A percentile compares a stretch with the other conserved stretches of the same genome.
Evolutionary conservation across 2,797 vertebrate genomes (phyloP).

Genomic region (Xenopus petersii): DNA sequence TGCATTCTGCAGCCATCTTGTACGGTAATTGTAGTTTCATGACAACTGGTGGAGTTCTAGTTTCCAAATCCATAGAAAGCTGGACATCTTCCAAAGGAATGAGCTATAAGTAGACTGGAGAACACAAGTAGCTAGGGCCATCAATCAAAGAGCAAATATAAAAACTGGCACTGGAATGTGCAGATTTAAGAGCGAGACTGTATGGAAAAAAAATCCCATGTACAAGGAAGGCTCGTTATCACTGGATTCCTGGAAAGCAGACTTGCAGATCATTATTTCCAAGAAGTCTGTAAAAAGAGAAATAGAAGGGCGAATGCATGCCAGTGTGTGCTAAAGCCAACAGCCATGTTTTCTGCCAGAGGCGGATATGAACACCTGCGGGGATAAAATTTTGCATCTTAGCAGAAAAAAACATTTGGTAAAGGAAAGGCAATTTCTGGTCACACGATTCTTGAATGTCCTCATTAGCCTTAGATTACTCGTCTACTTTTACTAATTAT

Average conservation of each 20-base stretch:
- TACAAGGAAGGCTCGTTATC: neutral
- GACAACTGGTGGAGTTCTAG: neutral
- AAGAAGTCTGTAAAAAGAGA: constrained; percentile 15
- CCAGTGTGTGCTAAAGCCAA: constrained; percentile 3
- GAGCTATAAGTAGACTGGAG: neutral
- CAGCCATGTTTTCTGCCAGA: neutral
- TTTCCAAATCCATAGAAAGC: neutral
- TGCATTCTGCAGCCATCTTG: no score
- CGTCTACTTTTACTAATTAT: no score
- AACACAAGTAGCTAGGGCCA: neutral
- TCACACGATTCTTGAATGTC: no score
- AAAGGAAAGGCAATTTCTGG: neutral
- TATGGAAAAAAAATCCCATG: neutral
- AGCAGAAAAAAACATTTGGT: neutral
- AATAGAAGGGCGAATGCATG: neutral
- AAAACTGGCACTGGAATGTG: neutral
- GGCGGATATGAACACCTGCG: neutral
- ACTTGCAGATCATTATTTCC: constrained; percentile 1
- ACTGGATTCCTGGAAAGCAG: constrained; percentile 1
- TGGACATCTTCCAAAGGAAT: neutral
- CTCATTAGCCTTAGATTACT: no score
- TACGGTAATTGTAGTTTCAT: neutral
- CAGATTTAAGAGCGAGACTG: neutral
- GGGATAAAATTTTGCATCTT: neutral
- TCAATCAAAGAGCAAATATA: neutral